Conservation (phyloP, 2,888 invertebrate genomes). For the Sphaerophoria rueppellii region DNA sequence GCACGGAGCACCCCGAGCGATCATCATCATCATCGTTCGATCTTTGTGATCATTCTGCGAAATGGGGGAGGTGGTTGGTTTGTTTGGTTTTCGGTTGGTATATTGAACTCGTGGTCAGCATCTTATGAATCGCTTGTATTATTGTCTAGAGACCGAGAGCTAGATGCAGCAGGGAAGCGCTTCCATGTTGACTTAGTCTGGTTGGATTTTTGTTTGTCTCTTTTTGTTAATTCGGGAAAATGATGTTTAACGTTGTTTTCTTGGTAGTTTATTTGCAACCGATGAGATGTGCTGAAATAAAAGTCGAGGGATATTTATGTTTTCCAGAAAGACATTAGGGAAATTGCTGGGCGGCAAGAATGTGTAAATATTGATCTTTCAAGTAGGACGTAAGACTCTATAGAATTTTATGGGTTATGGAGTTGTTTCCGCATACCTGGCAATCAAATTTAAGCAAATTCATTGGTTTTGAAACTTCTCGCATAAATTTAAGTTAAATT, state of each 20-base stretch:
- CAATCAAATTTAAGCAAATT: background rate
- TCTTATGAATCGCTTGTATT: background rate
- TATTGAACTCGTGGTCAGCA: slow-evolving; percentile 60
- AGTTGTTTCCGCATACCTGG: slow-evolving; percentile 50
- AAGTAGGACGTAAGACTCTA: slow-evolving; percentile 44
- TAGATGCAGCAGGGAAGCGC: background rate
- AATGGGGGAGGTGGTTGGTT: slow-evolving; percentile 59
- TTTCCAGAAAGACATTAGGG: background rate
- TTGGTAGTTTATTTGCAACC: slow-evolving; percentile 63
- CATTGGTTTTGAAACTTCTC: too few species aligned
- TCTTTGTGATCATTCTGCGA: slow-evolving; percentile 31
- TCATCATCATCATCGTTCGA: too few species aligned
- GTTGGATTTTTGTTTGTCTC: slow-evolving; percentile 23
- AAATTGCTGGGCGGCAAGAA: slow-evolving; percentile 11
- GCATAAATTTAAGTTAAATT: background rate
- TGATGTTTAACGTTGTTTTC: slow-evolving; percentile 44
- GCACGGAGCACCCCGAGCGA: slow-evolving; percentile 2
- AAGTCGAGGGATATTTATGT: background rate
- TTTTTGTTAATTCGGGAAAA: slow-evolving; percentile 19
- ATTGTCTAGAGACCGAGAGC: background rate
- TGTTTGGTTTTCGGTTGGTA: slow-evolving; percentile 23
- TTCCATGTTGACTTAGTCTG: slow-evolving; percentile 51
- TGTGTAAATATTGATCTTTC: slow-evolving; percentile 66
- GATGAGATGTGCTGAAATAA: slow-evolving; percentile 30
- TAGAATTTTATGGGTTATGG: slow-evolving; percentile 21